Conservation (phyloP, 1,140 invertebrate species). For the Papilio dardanus region DNA sequence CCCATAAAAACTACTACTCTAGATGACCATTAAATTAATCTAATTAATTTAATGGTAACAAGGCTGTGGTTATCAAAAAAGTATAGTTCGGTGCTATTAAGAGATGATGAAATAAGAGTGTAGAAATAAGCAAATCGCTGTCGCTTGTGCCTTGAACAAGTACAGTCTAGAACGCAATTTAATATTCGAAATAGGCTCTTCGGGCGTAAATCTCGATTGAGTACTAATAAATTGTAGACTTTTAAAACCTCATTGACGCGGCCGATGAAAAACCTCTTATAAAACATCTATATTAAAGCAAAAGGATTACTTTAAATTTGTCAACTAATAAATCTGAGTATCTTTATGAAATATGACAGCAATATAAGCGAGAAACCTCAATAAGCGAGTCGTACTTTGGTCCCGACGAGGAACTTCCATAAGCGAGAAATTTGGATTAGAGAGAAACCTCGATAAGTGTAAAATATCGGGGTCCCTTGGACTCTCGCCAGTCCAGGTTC, state of each 20-base stretch:
- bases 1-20: neutral
- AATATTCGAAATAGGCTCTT: constrained; percentile 57
- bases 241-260: constrained; percentile 48
- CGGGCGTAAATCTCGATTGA: constrained; percentile 51
- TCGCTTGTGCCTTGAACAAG: constrained; percentile 37
- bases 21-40: neutral
- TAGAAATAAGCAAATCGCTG: too few species aligned
- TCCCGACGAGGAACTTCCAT: too few species aligned
- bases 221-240: constrained; percentile 52
- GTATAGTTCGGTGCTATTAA: too few species aligned
- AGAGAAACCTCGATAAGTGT: too few species aligned
- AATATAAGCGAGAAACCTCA: too few species aligned
- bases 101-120: too few species aligned
- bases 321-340: constrained; percentile 7
- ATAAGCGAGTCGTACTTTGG: too few species aligned
- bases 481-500: too few species aligned
- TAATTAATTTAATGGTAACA: neutral
- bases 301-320: neutral
- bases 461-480: too few species aligned
- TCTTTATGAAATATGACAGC: neutral
- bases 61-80: neutral
- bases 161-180: constrained; percentile 45
- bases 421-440: too few species aligned
- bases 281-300: constrained; percentile 19
- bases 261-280: constrained; percentile 31